A percentile compares a stretch with the other conserved stretches of the same genome.
Conservation (phyloP, 2,113 vertebrate genomes). For the Lepus europaeus region DNA sequence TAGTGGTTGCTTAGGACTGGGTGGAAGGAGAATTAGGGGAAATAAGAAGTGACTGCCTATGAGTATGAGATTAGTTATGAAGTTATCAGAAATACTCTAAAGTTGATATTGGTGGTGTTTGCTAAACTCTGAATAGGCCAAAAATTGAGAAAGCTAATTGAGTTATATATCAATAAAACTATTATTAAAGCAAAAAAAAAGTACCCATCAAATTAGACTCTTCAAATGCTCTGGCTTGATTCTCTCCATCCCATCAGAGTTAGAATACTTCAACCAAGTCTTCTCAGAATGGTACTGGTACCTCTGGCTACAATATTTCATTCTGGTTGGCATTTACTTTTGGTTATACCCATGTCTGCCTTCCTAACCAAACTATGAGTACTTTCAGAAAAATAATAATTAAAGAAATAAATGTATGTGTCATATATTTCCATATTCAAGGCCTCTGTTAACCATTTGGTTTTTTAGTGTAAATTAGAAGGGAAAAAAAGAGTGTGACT, state of each 20-base stretch:
- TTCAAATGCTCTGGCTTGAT: neutral
- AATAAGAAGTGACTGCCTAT: neutral
- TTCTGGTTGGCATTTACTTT: neutral
- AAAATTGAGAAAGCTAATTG: conserved; percentile 10
- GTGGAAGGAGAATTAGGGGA: neutral
- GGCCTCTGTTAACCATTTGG: neutral
- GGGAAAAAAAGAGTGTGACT: neutral
- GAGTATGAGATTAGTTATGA: neutral
- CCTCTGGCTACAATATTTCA: neutral
- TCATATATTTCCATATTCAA: neutral
- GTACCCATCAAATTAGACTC: neutral
- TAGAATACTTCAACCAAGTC: neutral
- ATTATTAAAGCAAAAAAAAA: neutral
- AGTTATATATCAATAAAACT: neutral
- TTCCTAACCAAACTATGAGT: neutral
- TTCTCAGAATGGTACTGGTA: neutral
- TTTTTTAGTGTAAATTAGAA: conserved; percentile 4
- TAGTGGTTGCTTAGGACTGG: neutral
- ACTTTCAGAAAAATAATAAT: conserved; percentile 59
- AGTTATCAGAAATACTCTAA: neutral
- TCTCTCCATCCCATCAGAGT: neutral
- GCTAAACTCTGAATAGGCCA: neutral
- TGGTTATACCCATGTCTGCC: neutral
- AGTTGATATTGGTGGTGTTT: neutral
- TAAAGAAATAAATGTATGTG: too few species aligned